Evolutionary conservation across 2,888 invertebrate species (phyloP).

Genomic region (Drosophila borborema): DNA sequence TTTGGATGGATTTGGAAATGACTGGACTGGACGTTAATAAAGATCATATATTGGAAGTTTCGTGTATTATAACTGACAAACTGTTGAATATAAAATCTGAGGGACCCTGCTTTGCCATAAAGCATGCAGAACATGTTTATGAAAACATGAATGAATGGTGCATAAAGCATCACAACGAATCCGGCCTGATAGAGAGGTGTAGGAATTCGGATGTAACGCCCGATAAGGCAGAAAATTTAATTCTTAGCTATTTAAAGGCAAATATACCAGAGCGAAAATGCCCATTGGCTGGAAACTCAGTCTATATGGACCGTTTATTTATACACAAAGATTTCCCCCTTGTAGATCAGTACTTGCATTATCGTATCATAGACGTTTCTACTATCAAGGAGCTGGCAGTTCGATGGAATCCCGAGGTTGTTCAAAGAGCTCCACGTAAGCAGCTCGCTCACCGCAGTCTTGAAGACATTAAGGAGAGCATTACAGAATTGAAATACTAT

Average conservation of each 20-base stretch:
- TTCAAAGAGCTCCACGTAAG: slow-evolving; percentile 88
- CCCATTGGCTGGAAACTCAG: slow-evolving; percentile 94
- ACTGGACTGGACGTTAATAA: slow-evolving; percentile 92
- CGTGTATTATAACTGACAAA: slow-evolving; percentile 94
- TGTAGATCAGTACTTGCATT: slow-evolving; percentile 92
- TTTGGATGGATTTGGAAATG: slow-evolving; percentile 95
- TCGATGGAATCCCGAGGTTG: slow-evolving; percentile 91
- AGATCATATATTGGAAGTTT: slow-evolving; percentile 94
- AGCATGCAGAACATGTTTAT: slow-evolving; percentile 90
- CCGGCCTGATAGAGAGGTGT: slow-evolving; percentile 92
- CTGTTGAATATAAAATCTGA: slow-evolving; percentile 91
- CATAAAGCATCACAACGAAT: slow-evolving; percentile 91
- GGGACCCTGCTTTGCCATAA: slow-evolving; percentile 91
- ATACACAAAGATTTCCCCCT: slow-evolving; percentile 91
- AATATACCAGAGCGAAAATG: slow-evolving; percentile 87
- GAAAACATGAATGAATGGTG: slow-evolving; percentile 95
- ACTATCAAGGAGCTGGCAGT: slow-evolving; percentile 93
- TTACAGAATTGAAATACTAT: slow-evolving; percentile 93
- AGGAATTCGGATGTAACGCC: slow-evolving; percentile 89
- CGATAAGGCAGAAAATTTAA: slow-evolving; percentile 88
- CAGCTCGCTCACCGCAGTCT: slow-evolving; percentile 89
- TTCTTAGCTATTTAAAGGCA: slow-evolving; percentile 90
- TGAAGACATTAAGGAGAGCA: slow-evolving; percentile 94
- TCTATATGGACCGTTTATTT: slow-evolving; percentile 94
- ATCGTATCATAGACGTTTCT: slow-evolving; percentile 96